Conservation (phyloP, 2,888 invertebrate species). For the Chymomyza caudatula region DNA sequence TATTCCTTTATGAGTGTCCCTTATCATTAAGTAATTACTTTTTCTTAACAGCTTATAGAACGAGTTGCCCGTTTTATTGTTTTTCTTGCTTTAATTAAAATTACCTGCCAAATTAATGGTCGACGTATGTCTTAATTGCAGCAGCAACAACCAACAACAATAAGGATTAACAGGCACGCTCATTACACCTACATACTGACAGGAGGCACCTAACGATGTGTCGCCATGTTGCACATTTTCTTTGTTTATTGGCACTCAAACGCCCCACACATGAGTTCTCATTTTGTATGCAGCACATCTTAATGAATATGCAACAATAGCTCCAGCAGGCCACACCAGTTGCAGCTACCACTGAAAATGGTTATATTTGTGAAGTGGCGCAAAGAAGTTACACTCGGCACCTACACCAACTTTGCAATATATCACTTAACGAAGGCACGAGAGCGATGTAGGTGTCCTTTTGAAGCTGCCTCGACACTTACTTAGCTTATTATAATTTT, state of each 20-base stretch:
- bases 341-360: constrained; percentile 2
- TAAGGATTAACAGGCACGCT: neutral
- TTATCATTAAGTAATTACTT: neutral
- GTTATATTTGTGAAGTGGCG: constrained; percentile 3
- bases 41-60: neutral
- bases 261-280: constrained; percentile 7
- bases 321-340: constrained; percentile 11
- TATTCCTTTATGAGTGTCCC: neutral
- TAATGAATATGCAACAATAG: constrained; percentile 62
- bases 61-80: neutral
- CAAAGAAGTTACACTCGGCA: constrained; percentile 39
- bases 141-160: constrained; percentile 30
- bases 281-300: constrained; percentile 41
- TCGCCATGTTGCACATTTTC: constrained; percentile 26
- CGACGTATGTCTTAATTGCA: constrained; percentile 40
- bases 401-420: constrained; percentile 20
- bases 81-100: constrained; percentile 53
- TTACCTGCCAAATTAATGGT: constrained; percentile 68
- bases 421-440: neutral
- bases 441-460: neutral
- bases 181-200: constrained; percentile 17
- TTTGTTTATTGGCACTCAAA: constrained; percentile 68
- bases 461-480: neutral
- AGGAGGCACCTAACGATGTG: neutral
- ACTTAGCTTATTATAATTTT: neutral